Evolutionary conservation across 2,113 vertebrate species (phyloP), one percentile per base, ranked within the genome.

Genomic region (Odobenus rosmarus): DNA sequence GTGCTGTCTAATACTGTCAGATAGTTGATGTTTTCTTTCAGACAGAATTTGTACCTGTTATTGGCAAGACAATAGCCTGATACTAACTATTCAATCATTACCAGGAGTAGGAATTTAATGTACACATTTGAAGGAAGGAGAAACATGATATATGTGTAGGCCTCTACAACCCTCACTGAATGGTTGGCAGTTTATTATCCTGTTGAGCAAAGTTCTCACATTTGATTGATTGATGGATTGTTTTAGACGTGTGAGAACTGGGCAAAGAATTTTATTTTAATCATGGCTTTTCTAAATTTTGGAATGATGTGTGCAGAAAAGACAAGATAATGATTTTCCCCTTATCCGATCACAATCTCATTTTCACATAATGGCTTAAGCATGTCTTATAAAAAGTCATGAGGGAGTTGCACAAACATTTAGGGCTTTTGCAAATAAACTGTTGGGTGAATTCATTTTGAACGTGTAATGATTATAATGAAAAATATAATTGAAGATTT

Each of bases 241-340:
- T 59, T 82, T 77, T 93, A 64, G 36, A 82, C 93, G 19, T 79
- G 36, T 71, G 10, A 77, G 15, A 77, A 72, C 10, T 83, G 39
- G 85, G 12, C 24, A 76, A 79, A 8, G 11, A 67, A 77, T 76
- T 93, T 95, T 88, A 71, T 81, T 76, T 81, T 91, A 79, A 55
- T 91, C 3, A 53, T 23, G 7, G 28, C 6, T 93, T 93, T 96
- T 61, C 21, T 82, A 59, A 97, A 71, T 59, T 95, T 89, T 92
- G 69, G 7, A 87, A 90, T 95, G 39, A 5, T 67, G 0, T 72
- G 10, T 86, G 1, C 77, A 82, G 23, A 72, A 92, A 89, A 92
- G 1, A 93, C 39, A 87, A 95, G 85, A 95, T 88, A 76, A 96
- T 92, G 26, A 33, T 76, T 97, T 90, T 76, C 42, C 89, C 24